Conservation (phyloP, 2,113 vertebrate genomes). For the Podarcis muralis region DNA sequence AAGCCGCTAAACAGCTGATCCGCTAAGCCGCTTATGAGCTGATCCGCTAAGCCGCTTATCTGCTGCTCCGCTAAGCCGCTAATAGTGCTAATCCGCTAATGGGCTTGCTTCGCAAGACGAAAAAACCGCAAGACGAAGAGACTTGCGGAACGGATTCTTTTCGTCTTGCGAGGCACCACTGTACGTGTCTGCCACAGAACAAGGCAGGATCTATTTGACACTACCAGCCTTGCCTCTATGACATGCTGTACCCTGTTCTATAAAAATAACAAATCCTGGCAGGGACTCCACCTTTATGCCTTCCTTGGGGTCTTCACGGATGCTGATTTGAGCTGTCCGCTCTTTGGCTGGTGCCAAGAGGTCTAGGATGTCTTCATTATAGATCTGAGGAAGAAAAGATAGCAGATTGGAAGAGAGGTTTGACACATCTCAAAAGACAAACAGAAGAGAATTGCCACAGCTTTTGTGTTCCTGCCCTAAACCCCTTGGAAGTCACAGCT, state of each 20-base stretch:
- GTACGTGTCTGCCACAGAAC: not conserved
- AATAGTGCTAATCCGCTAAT: too few species aligned
- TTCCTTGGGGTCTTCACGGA: constrained; percentile 94
- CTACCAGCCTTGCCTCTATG: not conserved
- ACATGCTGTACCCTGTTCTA: accelerated
- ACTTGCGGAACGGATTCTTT: too few species aligned
- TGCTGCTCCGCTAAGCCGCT: too few species aligned
- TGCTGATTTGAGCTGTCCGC: constrained; percentile 81
- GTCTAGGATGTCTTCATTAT: constrained; percentile 96
- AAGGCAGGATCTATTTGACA: too few species aligned
- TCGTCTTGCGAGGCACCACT: too few species aligned
- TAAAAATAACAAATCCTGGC: accelerated
- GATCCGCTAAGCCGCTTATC: too few species aligned
- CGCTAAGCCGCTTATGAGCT: too few species aligned
- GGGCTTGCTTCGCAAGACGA: too few species aligned
- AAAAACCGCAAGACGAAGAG: too few species aligned
- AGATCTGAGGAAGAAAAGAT: constrained; percentile 79
- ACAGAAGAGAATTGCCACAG: not conserved
- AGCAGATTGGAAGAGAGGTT: not conserved
- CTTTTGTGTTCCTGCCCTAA: not conserved
- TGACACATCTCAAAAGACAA: not conserved
- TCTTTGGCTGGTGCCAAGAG: constrained; percentile 87
- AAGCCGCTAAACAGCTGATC: too few species aligned
- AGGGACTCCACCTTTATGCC: constrained; percentile 88
- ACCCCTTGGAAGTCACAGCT: not conserved